phyloP scores from a whole-genome alignment of 2,113 vertebrate genomes.

The Melanocharis versteri region DNA sequence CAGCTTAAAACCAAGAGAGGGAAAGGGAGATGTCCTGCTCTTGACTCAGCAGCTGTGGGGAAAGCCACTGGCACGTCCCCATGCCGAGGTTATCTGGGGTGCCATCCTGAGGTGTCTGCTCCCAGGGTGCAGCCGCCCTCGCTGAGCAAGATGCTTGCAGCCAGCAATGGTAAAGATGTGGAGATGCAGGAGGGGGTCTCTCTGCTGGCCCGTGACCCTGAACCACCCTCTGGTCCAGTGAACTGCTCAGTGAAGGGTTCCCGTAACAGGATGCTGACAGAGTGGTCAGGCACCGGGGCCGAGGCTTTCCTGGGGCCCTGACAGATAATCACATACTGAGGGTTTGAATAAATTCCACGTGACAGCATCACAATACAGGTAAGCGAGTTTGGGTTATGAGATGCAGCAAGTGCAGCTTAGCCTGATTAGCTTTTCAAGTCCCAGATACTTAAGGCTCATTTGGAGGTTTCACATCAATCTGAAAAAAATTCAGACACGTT shows the following conservation, averaged over 20 bases:
- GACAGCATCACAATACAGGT: neutral
- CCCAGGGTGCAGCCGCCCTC: neutral
- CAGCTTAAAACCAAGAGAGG: neutral
- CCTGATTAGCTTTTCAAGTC: neutral
- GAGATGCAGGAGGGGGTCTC: no score
- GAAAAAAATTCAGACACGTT: neutral
- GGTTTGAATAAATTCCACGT: no score
- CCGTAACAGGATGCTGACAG: neutral
- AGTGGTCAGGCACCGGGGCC: neutral
- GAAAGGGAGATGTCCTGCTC: neutral
- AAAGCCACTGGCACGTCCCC: neutral
- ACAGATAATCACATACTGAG: no score
- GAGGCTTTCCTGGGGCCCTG: neutral
- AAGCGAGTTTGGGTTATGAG: neutral
- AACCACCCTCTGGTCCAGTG: no score
- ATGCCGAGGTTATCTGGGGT: accelerated
- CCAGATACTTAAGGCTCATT: neutral
- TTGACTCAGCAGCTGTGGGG: neutral
- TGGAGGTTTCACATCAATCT: neutral
- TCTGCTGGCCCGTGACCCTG: neutral
- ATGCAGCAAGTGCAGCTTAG: neutral
- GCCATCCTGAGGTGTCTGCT: neutral
- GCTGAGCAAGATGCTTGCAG: accelerated
- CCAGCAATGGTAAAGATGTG: neutral
- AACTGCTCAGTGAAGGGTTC: neutral